These are phyloP conservation scores for Podarcis siculus DNA, from an alignment of 2,797 vertebrate genomes.

Conservation along the genomic window DNA sequence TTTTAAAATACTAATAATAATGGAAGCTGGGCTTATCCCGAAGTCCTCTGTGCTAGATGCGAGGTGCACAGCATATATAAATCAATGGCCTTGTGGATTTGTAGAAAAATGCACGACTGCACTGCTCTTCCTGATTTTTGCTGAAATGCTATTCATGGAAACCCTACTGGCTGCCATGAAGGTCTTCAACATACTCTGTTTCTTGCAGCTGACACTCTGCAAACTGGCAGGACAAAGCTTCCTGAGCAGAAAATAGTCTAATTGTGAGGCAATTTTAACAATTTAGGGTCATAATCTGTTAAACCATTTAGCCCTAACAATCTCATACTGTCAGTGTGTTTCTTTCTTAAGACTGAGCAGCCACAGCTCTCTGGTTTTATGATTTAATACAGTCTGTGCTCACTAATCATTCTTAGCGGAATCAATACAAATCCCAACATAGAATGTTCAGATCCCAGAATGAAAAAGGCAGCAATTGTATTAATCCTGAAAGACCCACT, in stretches of 20 bases:
- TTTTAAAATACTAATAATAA: not conserved
- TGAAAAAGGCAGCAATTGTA: constrained; percentile 13
- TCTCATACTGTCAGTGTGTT: constrained; percentile 30
- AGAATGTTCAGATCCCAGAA: not conserved
- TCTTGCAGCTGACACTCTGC: not conserved
- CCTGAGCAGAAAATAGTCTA: constrained; percentile 9
- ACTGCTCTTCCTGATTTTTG: not conserved
- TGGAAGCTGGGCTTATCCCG: not conserved
- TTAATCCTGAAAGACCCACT: constrained; percentile 19
- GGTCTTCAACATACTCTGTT: not conserved
- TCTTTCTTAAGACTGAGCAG: constrained; percentile 44
- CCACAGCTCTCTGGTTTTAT: constrained; percentile 43
- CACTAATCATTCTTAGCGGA: constrained; percentile 26
- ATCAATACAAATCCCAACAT: constrained; percentile 42
- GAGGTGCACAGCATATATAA: not conserved
- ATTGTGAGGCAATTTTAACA: not conserved
- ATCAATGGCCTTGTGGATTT: not conserved
- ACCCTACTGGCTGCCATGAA: not conserved
- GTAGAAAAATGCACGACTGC: not conserved
- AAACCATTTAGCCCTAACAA: constrained; percentile 26
- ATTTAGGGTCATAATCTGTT: constrained; percentile 1
- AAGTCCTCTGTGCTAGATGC: not conserved
- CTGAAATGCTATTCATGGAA: not conserved
- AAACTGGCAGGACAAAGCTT: not conserved
- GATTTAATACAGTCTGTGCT: constrained; percentile 31